Evolutionary conservation across 1,140 invertebrate genomes (phyloP), one percentile per base, ranked within the genome.

Genomic region (Hypsibius dujardini): DNA sequence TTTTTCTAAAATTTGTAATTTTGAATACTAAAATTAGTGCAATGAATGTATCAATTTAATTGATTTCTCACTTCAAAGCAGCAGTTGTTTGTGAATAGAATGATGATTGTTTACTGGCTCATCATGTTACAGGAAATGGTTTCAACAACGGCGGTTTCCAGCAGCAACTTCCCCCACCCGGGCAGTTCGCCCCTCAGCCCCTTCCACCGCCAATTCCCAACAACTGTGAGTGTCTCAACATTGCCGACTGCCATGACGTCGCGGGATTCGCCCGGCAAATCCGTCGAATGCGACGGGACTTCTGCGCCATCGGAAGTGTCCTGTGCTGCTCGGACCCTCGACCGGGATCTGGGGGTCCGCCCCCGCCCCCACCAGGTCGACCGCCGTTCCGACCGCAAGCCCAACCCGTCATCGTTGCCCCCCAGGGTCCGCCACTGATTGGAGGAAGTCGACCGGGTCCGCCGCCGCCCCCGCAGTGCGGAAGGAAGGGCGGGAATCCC

Each of bases 401-500:
- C n/a, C n/a, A n/a, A n/a, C n/a, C n/a, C n/a, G n/a, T n/a, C n/a
- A n/a, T n/a, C n/a, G n/a, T n/a, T n/a, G n/a, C n/a, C n/a, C n/a
- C n/a, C n/a, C n/a, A n/a, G n/a, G n/a, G n/a, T n/a, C n/a, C n/a
- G n/a, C n/a, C n/a, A n/a, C n/a, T n/a, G n/a, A n/a, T n/a, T n/a
- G n/a, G n/a, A n/a, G n/a, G n/a, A n/a, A n/a, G n/a, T n/a, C n/a
- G n/a, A n/a, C n/a, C n/a, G n/a, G n/a, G n/a, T n/a, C n/a, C 62
- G n/a, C n/a, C 45, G 42, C 42, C 62, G 7, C 7, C 42, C 3
- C 7, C 7, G 62, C 62, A 67, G 62, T 67, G 62, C 42, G 62
- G 62, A 12, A 12, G 62, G 3, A 67, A 67, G 42, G 62, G 62
- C 62, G 62, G 62, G 62, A 67, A 67, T 42, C 62, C 62, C 12